A percentile compares a stretch with the other conserved stretches of the same genome.
Conservation (phyloP, 1,140 invertebrate genomes). For the Temnothorax nylanderi region DNA sequence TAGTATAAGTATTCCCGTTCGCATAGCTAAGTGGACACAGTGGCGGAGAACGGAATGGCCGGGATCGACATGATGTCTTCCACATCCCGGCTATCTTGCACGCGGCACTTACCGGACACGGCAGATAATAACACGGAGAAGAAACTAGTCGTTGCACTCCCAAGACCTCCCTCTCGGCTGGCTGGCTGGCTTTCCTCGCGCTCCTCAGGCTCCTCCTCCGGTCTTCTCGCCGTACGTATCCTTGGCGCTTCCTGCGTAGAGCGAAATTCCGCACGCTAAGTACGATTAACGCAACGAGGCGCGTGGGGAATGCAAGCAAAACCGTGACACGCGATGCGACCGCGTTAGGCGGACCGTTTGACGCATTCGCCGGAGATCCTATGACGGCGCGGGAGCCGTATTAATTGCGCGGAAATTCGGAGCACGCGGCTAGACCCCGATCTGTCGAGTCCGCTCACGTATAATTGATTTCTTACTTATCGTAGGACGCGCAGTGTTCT, state of each 20-base stretch:
- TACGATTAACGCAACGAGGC: slow-evolving; percentile 68
- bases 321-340: slow-evolving; percentile 44
- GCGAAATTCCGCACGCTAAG: slow-evolving; percentile 63
- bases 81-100: slow-evolving; percentile 63
- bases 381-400: not conserved
- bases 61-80: slow-evolving; percentile 68
- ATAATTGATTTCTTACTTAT: slow-evolving; percentile 71
- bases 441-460: slow-evolving; percentile 17
- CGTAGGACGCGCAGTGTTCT: not conserved
- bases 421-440: slow-evolving; percentile 59
- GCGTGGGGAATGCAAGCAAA: slow-evolving; percentile 70
- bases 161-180: slow-evolving; percentile 36
- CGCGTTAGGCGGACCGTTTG: slow-evolving; percentile 31
- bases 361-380: not conserved
- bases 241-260: slow-evolving; percentile 38
- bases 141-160: slow-evolving; percentile 70
- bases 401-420: slow-evolving; percentile 65
- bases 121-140: slow-evolving; percentile 75
- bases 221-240: slow-evolving; percentile 7
- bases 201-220: slow-evolving; percentile 34
- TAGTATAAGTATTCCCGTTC: slow-evolving; percentile 49
- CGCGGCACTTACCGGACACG: slow-evolving; percentile 69
- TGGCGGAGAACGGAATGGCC: slow-evolving; percentile 46
- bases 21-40: slow-evolving; percentile 66
- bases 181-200: slow-evolving; percentile 25